phyloP scores from a whole-genome alignment of 2,888 invertebrate genomes.

The Tetramorium bicarinatum region DNA sequence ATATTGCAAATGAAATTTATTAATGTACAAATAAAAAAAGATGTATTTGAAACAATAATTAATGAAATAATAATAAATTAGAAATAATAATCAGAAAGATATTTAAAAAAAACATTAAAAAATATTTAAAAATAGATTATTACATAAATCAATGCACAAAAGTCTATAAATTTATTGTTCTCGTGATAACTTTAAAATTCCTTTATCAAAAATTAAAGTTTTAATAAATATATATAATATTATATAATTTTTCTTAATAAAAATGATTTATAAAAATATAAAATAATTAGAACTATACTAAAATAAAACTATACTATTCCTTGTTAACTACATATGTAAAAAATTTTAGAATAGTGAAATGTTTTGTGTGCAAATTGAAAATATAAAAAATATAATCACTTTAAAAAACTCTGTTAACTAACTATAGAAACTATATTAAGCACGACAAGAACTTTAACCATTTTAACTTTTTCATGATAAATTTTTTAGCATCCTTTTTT shows the following conservation, averaged over 20 bases:
- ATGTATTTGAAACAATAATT: background rate
- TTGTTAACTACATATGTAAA: background rate
- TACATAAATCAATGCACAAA: background rate
- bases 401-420: slow-evolving; percentile 17
- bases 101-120: background rate
- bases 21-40: background rate
- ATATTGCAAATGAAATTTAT: slow-evolving; percentile 16
- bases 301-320: background rate
- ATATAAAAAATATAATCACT: background rate
- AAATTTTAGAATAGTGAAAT: background rate
- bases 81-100: background rate
- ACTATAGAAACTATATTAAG: slow-evolving; percentile 6
- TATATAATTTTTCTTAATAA: background rate
- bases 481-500: slow-evolving; percentile 18
- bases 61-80: background rate
- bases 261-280: slow-evolving; percentile 2
- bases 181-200: background rate
- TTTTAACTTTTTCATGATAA: slow-evolving; percentile 32
- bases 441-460: slow-evolving; percentile 8
- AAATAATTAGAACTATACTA: background rate
- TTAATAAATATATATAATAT: background rate
- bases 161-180: slow-evolving; percentile 1
- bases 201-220: background rate
- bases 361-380: background rate
- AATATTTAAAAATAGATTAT: background rate